phyloP scores from a whole-genome alignment of 1,140 invertebrate genomes.

The Halictus rubicundus region DNA sequence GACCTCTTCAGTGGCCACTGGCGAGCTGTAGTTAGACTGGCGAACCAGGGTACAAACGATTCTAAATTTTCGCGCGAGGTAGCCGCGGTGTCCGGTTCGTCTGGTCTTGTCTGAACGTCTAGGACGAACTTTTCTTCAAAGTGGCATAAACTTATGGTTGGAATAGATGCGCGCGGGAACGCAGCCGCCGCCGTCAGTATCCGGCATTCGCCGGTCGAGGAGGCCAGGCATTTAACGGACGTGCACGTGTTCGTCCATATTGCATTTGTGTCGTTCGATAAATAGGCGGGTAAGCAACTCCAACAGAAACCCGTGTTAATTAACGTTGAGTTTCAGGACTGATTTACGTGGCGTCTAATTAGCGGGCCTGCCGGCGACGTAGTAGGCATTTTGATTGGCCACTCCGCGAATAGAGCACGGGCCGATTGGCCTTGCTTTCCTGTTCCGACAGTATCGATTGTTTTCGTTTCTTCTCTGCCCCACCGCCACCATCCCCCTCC shows the following conservation, averaged over 20 bases:
- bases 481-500: slow-evolving; percentile 8
- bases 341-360: slow-evolving; percentile 81
- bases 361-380: slow-evolving; percentile 78
- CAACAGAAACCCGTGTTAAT: slow-evolving; percentile 79
- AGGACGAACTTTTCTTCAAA: slow-evolving; percentile 32
- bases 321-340: slow-evolving; percentile 80
- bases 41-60: too few relatives aligned
- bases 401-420: slow-evolving; percentile 71
- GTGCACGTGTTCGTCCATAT: slow-evolving; percentile 71
- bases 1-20: too few relatives aligned
- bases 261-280: slow-evolving; percentile 75
- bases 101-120: too few relatives aligned
- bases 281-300: slow-evolving; percentile 78
- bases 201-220: slow-evolving; percentile 55
- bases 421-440: slow-evolving; percentile 73
- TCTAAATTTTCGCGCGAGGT: too few relatives aligned
- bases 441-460: slow-evolving; percentile 72
- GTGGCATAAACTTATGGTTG: slow-evolving; percentile 49
- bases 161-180: slow-evolving; percentile 27
- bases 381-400: slow-evolving; percentile 80
- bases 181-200: slow-evolving; percentile 16
- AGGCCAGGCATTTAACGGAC: slow-evolving; percentile 63
- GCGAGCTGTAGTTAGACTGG: too few relatives aligned
- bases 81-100: too few relatives aligned
- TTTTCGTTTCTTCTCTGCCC: slow-evolving; percentile 62